phyloP scores from a whole-genome alignment of 2,797 vertebrate species.

The Chelon auratus region DNA sequence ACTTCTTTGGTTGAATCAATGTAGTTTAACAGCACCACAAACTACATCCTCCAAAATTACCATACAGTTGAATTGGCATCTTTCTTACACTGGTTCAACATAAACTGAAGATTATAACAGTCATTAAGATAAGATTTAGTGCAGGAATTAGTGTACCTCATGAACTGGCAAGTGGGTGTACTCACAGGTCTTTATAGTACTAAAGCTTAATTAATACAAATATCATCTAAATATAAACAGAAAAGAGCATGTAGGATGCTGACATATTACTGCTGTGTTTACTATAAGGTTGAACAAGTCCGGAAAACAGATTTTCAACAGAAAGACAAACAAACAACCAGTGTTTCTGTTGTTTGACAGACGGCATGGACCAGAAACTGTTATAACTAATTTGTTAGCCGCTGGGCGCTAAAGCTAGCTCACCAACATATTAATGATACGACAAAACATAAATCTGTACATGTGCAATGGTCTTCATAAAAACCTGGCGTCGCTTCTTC shows the following conservation, averaged over 20 bases:
- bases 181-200: neutral
- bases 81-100: too few species aligned
- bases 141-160: too few species aligned
- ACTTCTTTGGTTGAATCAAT: too few species aligned
- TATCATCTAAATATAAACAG: neutral
- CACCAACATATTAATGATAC: neutral
- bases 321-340: neutral
- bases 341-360: constrained; percentile 8
- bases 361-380: constrained; percentile 10
- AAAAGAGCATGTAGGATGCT: neutral
- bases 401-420: neutral
- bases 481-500: neutral
- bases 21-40: too few species aligned
- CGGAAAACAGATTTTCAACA: neutral
- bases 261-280: neutral
- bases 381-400: neutral
- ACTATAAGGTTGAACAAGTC: neutral
- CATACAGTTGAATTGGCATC: too few species aligned
- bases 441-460: accelerated
- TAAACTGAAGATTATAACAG: too few species aligned
- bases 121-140: too few species aligned
- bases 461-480: neutral
- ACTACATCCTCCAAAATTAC: too few species aligned
- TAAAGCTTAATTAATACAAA: neutral
- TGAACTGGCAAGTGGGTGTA: neutral